Evolutionary conservation across 2,888 invertebrate species (phyloP).

Genomic region (Dexiosoma caninum): DNA sequence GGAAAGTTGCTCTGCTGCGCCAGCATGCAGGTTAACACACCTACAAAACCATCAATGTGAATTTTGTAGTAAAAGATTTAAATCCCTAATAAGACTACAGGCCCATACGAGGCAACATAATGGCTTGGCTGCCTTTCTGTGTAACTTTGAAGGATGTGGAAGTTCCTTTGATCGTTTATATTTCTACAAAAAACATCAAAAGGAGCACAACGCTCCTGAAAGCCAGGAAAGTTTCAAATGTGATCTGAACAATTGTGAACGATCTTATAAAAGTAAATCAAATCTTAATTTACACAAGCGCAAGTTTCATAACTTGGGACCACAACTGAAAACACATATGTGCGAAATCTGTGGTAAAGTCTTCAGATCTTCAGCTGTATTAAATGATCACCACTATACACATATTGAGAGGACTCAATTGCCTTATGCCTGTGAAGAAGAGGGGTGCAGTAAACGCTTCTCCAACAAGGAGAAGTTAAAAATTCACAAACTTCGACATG

Average conservation of each 20-base stretch:
- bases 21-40: not conserved
- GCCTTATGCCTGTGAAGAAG: slow-evolving; percentile 69
- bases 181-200: slow-evolving; percentile 67
- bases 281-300: slow-evolving; percentile 70
- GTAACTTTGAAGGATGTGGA: slow-evolving; percentile 67
- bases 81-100: slow-evolving; percentile 64
- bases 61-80: slow-evolving; percentile 66
- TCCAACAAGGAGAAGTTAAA: slow-evolving; percentile 71
- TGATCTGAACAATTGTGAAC: slow-evolving; percentile 64
- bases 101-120: slow-evolving; percentile 70
- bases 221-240: slow-evolving; percentile 19
- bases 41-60: slow-evolving; percentile 63
- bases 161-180: slow-evolving; percentile 67
- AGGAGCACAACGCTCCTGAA: slow-evolving; percentile 69
- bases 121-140: slow-evolving; percentile 69
- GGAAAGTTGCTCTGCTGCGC: not conserved
- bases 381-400: slow-evolving; percentile 71
- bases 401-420: slow-evolving; percentile 70
- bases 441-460: slow-evolving; percentile 68
- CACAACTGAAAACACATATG: slow-evolving; percentile 69
- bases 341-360: slow-evolving; percentile 74
- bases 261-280: slow-evolving; percentile 69
- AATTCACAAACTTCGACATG: slow-evolving; percentile 74
- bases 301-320: slow-evolving; percentile 68
- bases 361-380: slow-evolving; percentile 68